phyloP scores from a whole-genome alignment of 1,140 invertebrate genomes.

The Glossosoma conforme region DNA sequence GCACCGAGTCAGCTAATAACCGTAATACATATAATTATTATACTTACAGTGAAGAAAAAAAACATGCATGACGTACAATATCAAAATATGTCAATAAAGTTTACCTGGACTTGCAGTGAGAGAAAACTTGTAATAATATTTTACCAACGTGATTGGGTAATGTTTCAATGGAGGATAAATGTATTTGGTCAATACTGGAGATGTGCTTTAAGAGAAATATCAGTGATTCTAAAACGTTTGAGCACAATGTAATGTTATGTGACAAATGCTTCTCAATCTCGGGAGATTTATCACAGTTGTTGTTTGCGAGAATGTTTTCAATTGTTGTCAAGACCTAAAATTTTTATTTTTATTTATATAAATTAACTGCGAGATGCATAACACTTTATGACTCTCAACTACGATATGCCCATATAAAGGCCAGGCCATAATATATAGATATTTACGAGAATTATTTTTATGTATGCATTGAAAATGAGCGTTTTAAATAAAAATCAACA shows the following conservation, averaged over 20 bases:
- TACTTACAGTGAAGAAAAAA: too few relatives aligned
- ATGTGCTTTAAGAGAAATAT: constrained; percentile 12
- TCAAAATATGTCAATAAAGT: too few relatives aligned
- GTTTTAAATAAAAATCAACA: too few relatives aligned
- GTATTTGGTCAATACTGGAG: not conserved
- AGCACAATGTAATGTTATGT: constrained; percentile 8
- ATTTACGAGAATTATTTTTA: too few relatives aligned
- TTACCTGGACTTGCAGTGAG: constrained; percentile 27
- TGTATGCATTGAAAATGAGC: too few relatives aligned
- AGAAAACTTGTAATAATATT: constrained; percentile 17
- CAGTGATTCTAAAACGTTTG: constrained; percentile 13
- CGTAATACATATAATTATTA: too few relatives aligned
- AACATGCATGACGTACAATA: too few relatives aligned
- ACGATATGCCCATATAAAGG: too few relatives aligned
- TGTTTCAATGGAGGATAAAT: not conserved
- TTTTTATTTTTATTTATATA: constrained; percentile 7
- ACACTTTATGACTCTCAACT: too few relatives aligned
- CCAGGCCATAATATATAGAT: too few relatives aligned
- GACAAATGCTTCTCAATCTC: constrained; percentile 8
- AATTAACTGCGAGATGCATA: too few relatives aligned
- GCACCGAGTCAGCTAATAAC: too few relatives aligned
- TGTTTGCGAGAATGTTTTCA: constrained; percentile 1
- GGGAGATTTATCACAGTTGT: constrained; percentile 1
- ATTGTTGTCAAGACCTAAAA: constrained; percentile 10
- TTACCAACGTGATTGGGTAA: constrained; percentile 11